phyloP scores from a whole-genome alignment of 2,113 vertebrate genomes.

The Chamaea fasciata region DNA sequence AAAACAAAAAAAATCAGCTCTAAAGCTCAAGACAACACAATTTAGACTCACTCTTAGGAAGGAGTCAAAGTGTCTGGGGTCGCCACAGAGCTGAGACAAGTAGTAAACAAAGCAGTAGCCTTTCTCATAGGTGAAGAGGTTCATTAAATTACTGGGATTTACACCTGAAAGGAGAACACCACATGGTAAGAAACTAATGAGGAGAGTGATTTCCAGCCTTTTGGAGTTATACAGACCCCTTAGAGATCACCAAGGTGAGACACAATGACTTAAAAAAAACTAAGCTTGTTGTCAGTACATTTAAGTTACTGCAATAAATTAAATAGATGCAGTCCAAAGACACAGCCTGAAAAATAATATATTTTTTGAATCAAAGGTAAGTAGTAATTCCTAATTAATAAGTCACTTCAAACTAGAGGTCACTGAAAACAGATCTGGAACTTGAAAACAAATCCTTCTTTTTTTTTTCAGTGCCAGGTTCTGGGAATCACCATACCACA shows the following conservation, averaged over 20 bases:
- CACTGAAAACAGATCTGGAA: background rate
- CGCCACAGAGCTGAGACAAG: slow-evolving; percentile 89
- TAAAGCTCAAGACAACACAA: background rate
- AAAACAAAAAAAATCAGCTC: background rate
- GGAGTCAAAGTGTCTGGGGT: slow-evolving; percentile 83
- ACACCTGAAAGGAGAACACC: slow-evolving; percentile 75
- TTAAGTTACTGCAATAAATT: background rate
- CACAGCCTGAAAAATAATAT: background rate
- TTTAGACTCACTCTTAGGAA: slow-evolving; percentile 85
- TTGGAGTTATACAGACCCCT: background rate
- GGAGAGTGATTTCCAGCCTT: background rate
- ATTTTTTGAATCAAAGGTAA: background rate
- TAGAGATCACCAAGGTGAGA: background rate
- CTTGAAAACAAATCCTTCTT: background rate
- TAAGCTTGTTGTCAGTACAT: background rate
- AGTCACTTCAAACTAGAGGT: background rate
- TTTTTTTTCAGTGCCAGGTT: background rate
- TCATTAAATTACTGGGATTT: slow-evolving; percentile 97
- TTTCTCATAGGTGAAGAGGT: slow-evolving; percentile 97
- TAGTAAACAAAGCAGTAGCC: slow-evolving; percentile 97
- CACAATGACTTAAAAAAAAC: background rate
- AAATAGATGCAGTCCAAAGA: background rate
- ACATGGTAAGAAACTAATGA: background rate
- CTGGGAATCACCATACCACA: background rate
- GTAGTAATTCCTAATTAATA: background rate